A percentile compares a stretch with the other conserved stretches of the same genome.
Evolutionary conservation across 2,113 vertebrate species (phyloP).

Genomic region (Spheniscus mendiculus): DNA sequence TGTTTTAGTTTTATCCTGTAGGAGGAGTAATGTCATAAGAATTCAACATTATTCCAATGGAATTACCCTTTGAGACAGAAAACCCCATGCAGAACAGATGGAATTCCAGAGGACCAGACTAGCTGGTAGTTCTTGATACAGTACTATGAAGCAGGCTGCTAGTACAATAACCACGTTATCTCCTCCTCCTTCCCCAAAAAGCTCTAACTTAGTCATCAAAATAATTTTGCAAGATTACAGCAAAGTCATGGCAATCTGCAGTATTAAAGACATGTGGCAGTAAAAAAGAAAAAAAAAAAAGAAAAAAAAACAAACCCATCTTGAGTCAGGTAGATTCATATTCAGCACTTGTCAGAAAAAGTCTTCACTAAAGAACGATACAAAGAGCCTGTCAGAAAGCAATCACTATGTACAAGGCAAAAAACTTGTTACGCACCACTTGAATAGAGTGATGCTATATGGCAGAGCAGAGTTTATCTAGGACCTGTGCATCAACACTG

Average conservation of each 20-base stretch:
- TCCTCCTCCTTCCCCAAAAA: neutral
- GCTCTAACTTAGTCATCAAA: neutral
- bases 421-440: neutral
- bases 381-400: neutral
- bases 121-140: neutral
- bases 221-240: neutral
- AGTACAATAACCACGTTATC: neutral
- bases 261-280: neutral
- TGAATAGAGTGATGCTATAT: neutral
- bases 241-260: neutral
- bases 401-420: neutral
- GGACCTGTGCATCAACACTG: neutral
- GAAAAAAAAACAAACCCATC: neutral
- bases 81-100: neutral
- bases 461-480: neutral
- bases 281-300: neutral
- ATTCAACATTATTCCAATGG: slow-evolving; percentile 2
- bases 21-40: slow-evolving; percentile 45
- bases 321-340: neutral
- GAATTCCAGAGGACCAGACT: neutral
- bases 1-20: slow-evolving; percentile 23
- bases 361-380: neutral
- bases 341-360: neutral
- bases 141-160: neutral
- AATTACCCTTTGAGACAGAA: neutral